A percentile compares a stretch with the other conserved stretches of the same genome.
phyloP scores from a whole-genome alignment of 2,888 invertebrate species.

The Caenorhabditis panamensis region DNA sequence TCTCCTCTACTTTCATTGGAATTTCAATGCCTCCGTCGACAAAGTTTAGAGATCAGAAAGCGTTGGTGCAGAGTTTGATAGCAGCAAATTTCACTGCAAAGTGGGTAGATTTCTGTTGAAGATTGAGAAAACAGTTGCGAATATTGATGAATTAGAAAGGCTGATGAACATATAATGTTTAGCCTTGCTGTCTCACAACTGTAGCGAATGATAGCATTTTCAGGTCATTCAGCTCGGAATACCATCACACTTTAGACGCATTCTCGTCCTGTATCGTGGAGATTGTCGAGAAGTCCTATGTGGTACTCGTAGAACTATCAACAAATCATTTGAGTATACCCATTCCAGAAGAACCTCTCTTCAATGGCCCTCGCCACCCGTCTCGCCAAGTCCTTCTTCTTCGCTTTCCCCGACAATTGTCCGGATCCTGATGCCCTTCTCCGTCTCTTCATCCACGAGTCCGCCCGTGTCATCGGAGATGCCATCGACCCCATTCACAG shows the following conservation, averaged over 20 bases:
- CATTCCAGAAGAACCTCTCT: slow-evolving; percentile 52
- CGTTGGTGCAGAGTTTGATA: slow-evolving; percentile 55
- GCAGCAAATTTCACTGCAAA: slow-evolving; percentile 71
- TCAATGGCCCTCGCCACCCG: slow-evolving; percentile 60
- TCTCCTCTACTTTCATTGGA: slow-evolving; percentile 56
- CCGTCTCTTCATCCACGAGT: slow-evolving; percentile 75
- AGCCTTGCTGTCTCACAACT: no score
- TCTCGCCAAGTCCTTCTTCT: slow-evolving; percentile 68
- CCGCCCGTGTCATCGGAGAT: slow-evolving; percentile 69
- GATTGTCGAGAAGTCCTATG: slow-evolving; percentile 60
- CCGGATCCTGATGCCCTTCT: slow-evolving; percentile 74
- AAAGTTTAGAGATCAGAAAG: slow-evolving; percentile 49
- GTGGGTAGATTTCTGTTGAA: slow-evolving; percentile 34
- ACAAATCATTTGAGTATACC: neutral
- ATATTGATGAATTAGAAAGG: no score
- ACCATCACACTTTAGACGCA: slow-evolving; percentile 69
- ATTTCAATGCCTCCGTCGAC: slow-evolving; percentile 59
- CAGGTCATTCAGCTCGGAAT: slow-evolving; percentile 76
- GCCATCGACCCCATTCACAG: slow-evolving; percentile 55
- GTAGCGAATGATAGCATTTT: slow-evolving; percentile 15
- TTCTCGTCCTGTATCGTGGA: slow-evolving; percentile 68
- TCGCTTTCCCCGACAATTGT: slow-evolving; percentile 75
- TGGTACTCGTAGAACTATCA: slow-evolving; percentile 29
- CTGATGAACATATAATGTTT: no score
- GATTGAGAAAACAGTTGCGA: no score